phyloP scores from a whole-genome alignment of 2,113 vertebrate species.

The Oreocharis arfaki region DNA sequence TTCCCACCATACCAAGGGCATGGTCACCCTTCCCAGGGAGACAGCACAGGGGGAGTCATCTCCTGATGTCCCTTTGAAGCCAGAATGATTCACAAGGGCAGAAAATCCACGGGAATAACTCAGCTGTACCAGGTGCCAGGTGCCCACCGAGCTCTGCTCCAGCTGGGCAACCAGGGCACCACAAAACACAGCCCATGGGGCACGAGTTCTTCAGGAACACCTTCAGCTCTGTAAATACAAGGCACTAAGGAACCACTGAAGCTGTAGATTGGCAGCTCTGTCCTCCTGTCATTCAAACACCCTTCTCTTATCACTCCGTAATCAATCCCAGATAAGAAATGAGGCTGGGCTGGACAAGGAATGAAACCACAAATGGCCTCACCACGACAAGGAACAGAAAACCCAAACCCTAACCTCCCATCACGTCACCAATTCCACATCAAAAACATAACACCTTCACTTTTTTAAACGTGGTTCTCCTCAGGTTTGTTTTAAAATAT shows the following conservation, averaged over 20 bases:
- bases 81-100: neutral
- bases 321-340: neutral
- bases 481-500: neutral
- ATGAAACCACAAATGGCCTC: neutral
- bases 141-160: neutral
- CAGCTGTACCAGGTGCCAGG: neutral
- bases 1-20: conserved; percentile 31
- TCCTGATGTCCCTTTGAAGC: neutral
- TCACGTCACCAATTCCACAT: neutral
- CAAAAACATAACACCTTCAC: neutral
- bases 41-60: neutral
- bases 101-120: neutral
- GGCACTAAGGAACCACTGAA: neutral
- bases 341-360: neutral
- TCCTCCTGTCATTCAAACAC: neutral
- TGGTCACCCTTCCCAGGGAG: neutral
- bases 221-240: accelerated
- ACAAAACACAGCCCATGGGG: neutral
- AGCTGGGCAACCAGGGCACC: neutral
- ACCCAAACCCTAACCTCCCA: neutral
- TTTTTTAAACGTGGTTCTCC: neutral
- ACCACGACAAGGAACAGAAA: neutral
- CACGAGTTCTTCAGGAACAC: neutral
- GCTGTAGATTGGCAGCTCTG: neutral
- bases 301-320: neutral